These are phyloP conservation scores for Tricholauxania praeusta DNA, from an alignment of 2,888 invertebrate genomes.

Conservation along the genomic window DNA sequence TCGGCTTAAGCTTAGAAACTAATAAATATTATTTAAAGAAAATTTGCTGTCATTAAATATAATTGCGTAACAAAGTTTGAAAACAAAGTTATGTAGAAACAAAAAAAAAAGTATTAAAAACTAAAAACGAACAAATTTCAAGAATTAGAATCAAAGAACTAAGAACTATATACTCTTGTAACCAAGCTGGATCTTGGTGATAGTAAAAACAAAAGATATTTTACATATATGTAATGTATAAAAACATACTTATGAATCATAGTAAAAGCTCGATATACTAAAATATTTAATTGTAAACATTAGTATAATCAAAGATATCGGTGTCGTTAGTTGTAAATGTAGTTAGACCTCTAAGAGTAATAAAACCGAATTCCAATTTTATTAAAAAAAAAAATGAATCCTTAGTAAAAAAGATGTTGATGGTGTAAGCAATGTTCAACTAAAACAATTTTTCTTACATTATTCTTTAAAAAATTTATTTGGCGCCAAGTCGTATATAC, in stretches of 20 bases:
- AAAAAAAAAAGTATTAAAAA: neutral
- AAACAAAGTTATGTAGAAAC: neutral
- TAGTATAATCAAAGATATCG: slow-evolving; percentile 1
- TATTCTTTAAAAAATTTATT: no score
- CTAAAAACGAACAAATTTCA: neutral
- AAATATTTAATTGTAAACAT: slow-evolving; percentile 14
- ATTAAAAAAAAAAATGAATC: slow-evolving; percentile 12
- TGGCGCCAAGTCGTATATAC: no score
- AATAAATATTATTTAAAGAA: neutral
- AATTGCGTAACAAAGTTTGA: neutral
- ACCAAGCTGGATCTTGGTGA: slow-evolving; percentile 48
- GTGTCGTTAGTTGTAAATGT: slow-evolving; percentile 16
- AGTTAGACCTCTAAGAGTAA: slow-evolving; percentile 14
- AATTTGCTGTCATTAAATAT: slow-evolving; percentile 1
- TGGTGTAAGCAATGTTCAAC: no score
- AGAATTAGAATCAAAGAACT: neutral
- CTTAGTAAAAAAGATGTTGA: slow-evolving; percentile 1
- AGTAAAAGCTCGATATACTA: neutral
- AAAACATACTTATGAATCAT: slow-evolving; percentile 15
- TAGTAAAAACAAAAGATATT: neutral
- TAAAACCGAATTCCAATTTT: slow-evolving; percentile 2
- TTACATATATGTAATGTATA: neutral
- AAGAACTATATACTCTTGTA: slow-evolving; percentile 2
- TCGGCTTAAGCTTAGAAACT: neutral
- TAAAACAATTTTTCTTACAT: no score